Evolutionary conservation across 2,113 vertebrate species (phyloP).

Genomic region (Steatornis caripensis): DNA sequence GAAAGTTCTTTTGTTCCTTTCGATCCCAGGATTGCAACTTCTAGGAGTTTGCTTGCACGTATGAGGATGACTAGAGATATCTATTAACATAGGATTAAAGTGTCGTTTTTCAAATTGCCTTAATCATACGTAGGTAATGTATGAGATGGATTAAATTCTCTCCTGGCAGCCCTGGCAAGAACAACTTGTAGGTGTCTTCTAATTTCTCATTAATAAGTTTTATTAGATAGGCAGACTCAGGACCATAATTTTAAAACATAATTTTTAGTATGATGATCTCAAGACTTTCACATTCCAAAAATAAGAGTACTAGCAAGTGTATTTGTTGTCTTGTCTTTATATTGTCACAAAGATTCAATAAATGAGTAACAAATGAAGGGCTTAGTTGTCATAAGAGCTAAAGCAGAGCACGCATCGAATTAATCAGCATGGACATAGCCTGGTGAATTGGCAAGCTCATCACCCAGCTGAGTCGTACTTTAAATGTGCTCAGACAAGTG

Average conservation of each 20-base stretch:
- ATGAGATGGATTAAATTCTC: not conserved
- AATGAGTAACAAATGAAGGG: not conserved
- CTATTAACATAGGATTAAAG: not conserved
- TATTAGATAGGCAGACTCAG: not conserved
- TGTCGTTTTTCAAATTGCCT: not conserved
- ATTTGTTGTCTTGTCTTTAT: not conserved
- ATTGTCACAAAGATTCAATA: not conserved
- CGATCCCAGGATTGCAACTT: not conserved
- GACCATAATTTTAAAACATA: not conserved
- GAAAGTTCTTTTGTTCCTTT: slow-evolving; percentile 24
- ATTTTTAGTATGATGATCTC: not conserved
- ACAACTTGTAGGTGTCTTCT: not conserved
- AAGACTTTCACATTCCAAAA: not conserved
- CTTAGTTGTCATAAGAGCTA: not conserved
- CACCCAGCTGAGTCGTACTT: not conserved
- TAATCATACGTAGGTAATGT: not conserved
- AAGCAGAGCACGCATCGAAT: slow-evolving; percentile 17
- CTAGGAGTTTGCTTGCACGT: not conserved
- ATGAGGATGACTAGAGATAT: not conserved
- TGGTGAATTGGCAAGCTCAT: not conserved
- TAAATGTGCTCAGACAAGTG: not conserved
- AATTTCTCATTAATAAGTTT: not conserved
- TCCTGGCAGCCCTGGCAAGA: not conserved
- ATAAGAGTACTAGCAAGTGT: not conserved
- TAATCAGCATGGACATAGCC: slow-evolving; percentile 5